Evolutionary conservation across 1,140 invertebrate genomes (phyloP), one percentile per base, ranked within the genome.

Genomic region (Eupristina koningsbergeri): DNA sequence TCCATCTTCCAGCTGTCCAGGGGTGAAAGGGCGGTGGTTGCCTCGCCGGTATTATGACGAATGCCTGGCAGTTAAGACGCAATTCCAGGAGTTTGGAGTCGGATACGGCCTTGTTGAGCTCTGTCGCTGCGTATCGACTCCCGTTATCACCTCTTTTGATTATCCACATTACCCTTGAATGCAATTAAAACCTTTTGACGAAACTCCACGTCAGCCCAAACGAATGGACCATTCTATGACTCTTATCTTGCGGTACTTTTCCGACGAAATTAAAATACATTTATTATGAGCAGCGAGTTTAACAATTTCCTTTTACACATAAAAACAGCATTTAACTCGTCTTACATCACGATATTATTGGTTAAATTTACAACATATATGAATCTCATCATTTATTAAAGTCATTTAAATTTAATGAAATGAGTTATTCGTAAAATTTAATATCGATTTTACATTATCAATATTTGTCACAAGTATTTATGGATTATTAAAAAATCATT

Each of bases 11-110:
- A 39, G 67, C 80, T 84, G 53, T 34, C 15, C 17, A 7, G n/a
- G 19, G 34, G 36, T 15, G n/a, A n/a, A 87, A 86, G 86, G 85
- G 84, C 88, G 87, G 84, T 83, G 79, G 84, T 88, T 88, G 88
- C 89, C 88, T 86, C 83, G 80, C 84, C 85, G 34, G 84, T 89
- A 90, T 89, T 89, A 91, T 91, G 90, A 91, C 89, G 87, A 86
- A 91, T 90, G 88, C 86, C 87, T 86, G 69, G 83, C 76, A 79
- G 77, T 79, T 84, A 61, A 53, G 71, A 31, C 53, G 71, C 34
- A 50, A 50, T 31, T n/a, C 29, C 69, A 26, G 17, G 73, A 53
- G 61, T 64, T 69, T 22, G 39, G 39, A 22, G 39, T 31, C n/a
- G 45, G 8, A 19, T 45, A 26, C 74, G 41, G n/a, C n/a, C n/a